Percentiles rank a stretch among this genome's conserved stretches.
phyloP scores from a whole-genome alignment of 2,113 vertebrate genomes.

The Tragelaphus scriptus region DNA sequence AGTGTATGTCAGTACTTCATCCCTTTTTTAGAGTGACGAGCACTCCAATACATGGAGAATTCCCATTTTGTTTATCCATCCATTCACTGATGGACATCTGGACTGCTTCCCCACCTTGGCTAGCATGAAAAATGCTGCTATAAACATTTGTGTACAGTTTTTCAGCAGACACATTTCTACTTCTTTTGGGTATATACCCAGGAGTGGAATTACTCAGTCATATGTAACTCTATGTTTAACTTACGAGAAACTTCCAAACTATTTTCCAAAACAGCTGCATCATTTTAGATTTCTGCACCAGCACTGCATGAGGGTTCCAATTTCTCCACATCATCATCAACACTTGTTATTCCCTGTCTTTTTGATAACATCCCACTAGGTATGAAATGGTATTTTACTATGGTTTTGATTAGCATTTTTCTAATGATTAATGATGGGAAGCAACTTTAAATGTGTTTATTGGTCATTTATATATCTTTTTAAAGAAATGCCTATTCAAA shows the following conservation, averaged over 20 bases:
- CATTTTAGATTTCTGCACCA: neutral
- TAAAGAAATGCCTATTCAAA: neutral
- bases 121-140: neutral
- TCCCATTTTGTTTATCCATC: neutral
- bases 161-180: neutral
- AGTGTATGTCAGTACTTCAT: neutral
- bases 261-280: neutral
- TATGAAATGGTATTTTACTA: neutral
- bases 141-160: neutral
- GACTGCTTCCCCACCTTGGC: neutral
- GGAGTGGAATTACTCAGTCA: neutral
- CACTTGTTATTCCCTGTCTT: neutral
- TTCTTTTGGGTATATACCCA: neutral
- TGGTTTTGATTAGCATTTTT: neutral
- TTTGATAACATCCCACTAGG: neutral
- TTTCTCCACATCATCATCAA: neutral
- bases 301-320: neutral
- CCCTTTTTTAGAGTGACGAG: neutral
- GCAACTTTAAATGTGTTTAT: neutral
- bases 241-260: neutral
- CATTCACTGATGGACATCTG: neutral
- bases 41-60: neutral
- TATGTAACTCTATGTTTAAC: neutral
- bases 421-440: neutral
- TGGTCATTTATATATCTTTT: neutral